Evolutionary conservation across 2,113 vertebrate species (phyloP).

Genomic region (Myrmophylax atrothorax): DNA sequence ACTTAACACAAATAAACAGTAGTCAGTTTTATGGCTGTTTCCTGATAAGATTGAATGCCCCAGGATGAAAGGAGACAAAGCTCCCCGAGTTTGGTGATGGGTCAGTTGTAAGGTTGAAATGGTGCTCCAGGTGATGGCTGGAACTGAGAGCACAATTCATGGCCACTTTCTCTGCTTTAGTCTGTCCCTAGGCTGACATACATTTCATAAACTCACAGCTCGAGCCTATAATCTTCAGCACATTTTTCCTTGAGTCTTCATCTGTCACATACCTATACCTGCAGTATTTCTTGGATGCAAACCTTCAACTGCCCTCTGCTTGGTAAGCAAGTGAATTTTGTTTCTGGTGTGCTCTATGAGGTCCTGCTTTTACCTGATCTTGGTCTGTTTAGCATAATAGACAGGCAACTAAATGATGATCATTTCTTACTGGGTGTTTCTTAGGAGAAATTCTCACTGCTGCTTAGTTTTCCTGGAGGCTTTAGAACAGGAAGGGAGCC

Average conservation of each 20-base stretch:
- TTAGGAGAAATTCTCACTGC: background rate
- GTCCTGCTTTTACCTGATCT: background rate
- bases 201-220: background rate
- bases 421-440: background rate
- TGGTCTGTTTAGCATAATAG: background rate
- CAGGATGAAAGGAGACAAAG: background rate
- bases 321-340: background rate
- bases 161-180: background rate
- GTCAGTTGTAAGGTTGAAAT: accelerated
- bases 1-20: background rate
- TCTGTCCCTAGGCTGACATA: background rate
- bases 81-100: background rate
- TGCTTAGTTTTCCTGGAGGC: background rate
- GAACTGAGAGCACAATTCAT: background rate
- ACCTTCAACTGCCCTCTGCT: background rate
- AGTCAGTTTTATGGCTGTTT: background rate
- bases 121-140: background rate
- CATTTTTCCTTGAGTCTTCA: background rate
- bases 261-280: background rate
- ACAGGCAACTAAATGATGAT: background rate
- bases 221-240: background rate
- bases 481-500: background rate
- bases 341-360: background rate
- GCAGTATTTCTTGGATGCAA: background rate
- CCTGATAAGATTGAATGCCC: background rate